Evolutionary conservation across 2,797 vertebrate species (phyloP).

Genomic region (Sebastes steindachneri): DNA sequence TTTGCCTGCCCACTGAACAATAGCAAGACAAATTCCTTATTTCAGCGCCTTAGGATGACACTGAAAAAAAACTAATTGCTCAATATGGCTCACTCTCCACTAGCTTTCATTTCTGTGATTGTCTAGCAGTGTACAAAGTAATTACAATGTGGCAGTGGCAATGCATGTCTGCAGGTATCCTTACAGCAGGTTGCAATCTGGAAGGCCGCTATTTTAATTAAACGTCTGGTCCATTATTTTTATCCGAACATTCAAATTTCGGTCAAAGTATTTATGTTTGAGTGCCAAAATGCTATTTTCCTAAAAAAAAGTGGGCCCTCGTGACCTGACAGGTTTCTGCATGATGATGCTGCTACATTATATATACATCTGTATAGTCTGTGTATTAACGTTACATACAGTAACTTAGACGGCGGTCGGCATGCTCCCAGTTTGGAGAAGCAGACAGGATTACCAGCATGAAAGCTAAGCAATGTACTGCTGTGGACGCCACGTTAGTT

Average conservation of each 20-base stretch:
- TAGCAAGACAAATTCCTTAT: slow-evolving; percentile 57
- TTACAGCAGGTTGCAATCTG: not conserved
- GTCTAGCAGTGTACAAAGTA: slow-evolving; percentile 28
- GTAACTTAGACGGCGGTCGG: too few relatives aligned
- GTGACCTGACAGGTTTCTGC: too few relatives aligned
- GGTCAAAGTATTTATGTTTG: too few relatives aligned
- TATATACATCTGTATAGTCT: too few relatives aligned
- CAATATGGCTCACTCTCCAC: slow-evolving; percentile 30
- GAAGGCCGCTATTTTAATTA: not conserved
- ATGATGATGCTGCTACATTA: too few relatives aligned
- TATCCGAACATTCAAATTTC: not conserved
- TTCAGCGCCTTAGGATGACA: slow-evolving; percentile 30
- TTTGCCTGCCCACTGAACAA: slow-evolving; percentile 53
- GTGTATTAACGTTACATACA: too few relatives aligned
- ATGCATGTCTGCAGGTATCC: slow-evolving; percentile 24
- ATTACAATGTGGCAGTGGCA: slow-evolving; percentile 23
- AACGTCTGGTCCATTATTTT: not conserved
- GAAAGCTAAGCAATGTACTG: too few relatives aligned
- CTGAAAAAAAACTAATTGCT: slow-evolving; percentile 51
- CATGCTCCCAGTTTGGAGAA: too few relatives aligned
- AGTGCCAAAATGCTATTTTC: too few relatives aligned
- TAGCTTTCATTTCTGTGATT: slow-evolving; percentile 46
- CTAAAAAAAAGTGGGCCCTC: too few relatives aligned
- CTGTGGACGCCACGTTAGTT: too few relatives aligned
- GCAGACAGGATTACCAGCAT: too few relatives aligned